Base-by-base conservation (phyloP, 1,140 invertebrate genomes). In the Nautilus pompilius region DNA sequence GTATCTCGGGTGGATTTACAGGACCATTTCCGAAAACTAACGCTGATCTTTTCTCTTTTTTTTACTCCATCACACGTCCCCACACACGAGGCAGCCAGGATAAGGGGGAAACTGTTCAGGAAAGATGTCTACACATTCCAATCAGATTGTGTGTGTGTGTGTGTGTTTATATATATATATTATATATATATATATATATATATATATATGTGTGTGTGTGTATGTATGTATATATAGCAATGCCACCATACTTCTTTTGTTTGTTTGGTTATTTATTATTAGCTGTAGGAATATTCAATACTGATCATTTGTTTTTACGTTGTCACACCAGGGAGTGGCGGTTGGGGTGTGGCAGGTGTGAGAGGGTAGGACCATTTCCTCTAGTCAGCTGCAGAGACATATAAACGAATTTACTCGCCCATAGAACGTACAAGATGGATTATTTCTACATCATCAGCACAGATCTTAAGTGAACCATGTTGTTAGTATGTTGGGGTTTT, bases 1-100 rank as follows among this genome's bases (percentile, higher is more conserved):
- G 75, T 96, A 93, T 77, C 87, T 93, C 2, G 82, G 86, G 5
- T 97, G 94, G 94, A 93, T 96, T 54, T 82, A 87, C 66, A 85
- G 85, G 57, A 80, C 72, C 24, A 74, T 83, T 6, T 49, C 57
- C 26, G 64, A 68, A 22, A 66, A 74, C 54, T 62, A 58, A 58
- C 5, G 24, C 36, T 15, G 36, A 15, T 28, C 24, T 24, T 41
- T 41, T 41, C 13, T 15, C n/a, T 15, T 10, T 41, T n/a, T n/a
- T 15, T 10, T 41, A 41, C 13, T 15, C 36, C n/a, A n/a, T 10
- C n/a, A 41, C 13, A n/a, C 13, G 36, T 41, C 36, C 36, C 13
- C 13, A 41, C n/a, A 41, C 13, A 41, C n/a, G 0, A n/a, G 36
- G 36, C n/a, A n/a, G n/a, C 13, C 13, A 41, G 36, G n/a, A 15